phyloP scores from a whole-genome alignment of 2,113 vertebrate genomes.

The Toxostoma redivivum region DNA sequence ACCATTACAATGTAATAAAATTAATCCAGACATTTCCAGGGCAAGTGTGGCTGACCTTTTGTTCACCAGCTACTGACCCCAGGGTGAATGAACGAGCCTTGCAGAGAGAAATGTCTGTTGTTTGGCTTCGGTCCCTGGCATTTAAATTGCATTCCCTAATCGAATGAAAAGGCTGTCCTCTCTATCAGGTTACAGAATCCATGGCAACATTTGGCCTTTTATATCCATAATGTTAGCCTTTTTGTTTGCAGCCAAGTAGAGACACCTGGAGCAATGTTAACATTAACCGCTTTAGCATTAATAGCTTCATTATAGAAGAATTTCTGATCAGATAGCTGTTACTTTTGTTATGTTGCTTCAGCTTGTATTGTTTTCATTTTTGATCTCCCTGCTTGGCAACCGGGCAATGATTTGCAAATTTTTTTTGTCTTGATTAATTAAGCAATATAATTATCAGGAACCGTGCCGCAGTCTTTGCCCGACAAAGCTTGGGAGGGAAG shows the following conservation, averaged over 20 bases:
- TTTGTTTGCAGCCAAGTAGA: constrained; percentile 79
- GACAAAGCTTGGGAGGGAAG: constrained; percentile 79
- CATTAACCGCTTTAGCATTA: constrained; percentile 82
- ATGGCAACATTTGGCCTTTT: constrained; percentile 87
- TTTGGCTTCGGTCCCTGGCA: constrained; percentile 82
- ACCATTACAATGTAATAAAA: constrained; percentile 83
- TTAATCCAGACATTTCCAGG: constrained; percentile 85
- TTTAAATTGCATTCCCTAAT: constrained; percentile 85
- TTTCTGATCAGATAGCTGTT: constrained; percentile 82
- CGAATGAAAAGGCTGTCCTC: constrained; percentile 83
- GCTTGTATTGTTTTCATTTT: constrained; percentile 81
- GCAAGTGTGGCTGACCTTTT: constrained; percentile 83
- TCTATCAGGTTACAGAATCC: constrained; percentile 86
- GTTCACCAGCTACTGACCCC: constrained; percentile 82
- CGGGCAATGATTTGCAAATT: constrained; percentile 83
- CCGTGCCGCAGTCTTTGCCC: constrained; percentile 77
- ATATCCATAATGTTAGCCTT: constrained; percentile 83
- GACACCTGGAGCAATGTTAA: constrained; percentile 84
- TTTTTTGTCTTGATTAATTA: constrained; percentile 87
- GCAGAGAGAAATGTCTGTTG: constrained; percentile 79
- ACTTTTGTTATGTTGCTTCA: constrained; percentile 82
- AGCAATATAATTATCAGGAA: constrained; percentile 87
- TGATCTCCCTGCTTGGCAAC: constrained; percentile 82
- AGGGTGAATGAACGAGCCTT: constrained; percentile 77
- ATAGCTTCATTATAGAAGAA: constrained; percentile 84